Conservation (phyloP, 2,888 invertebrate species). For the Microchrysa polita region DNA sequence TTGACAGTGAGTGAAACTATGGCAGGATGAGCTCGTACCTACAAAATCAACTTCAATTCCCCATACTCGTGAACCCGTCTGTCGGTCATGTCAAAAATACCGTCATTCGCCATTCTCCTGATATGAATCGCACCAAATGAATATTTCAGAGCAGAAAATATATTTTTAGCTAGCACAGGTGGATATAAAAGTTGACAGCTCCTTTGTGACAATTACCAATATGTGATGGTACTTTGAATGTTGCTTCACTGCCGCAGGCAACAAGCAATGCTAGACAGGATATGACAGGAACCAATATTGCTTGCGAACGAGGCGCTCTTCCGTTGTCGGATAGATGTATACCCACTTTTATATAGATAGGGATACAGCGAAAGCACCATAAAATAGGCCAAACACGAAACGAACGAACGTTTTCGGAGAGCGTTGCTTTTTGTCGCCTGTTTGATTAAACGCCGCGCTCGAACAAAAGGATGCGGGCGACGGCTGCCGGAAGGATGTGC, state of each 20-base stretch:
- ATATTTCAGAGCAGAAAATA: slow-evolving; percentile 32
- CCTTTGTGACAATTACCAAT: slow-evolving; percentile 42
- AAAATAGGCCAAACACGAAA: not conserved
- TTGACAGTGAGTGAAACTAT: slow-evolving; percentile 26
- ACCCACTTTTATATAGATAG: too few relatives aligned
- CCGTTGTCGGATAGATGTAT: not conserved
- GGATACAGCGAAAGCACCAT: not conserved
- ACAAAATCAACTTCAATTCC: slow-evolving; percentile 22
- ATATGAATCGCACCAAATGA: slow-evolving; percentile 19
- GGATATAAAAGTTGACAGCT: slow-evolving; percentile 35
- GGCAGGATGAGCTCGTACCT: slow-evolving; percentile 15
- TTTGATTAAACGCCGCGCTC: slow-evolving; percentile 13
- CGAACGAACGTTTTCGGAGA: slow-evolving; percentile 7
- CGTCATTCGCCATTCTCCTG: not conserved
- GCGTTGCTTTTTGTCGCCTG: not conserved
- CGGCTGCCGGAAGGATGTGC: slow-evolving; percentile 15
- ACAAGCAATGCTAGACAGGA: not conserved
- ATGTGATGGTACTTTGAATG: slow-evolving; percentile 30
- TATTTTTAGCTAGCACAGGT: slow-evolving; percentile 28
- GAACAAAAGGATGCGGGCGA: not conserved
- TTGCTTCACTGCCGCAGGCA: not conserved
- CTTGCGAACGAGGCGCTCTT: not conserved
- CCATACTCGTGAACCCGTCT: not conserved
- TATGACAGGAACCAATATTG: slow-evolving; percentile 23
- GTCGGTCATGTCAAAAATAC: slow-evolving; percentile 30